Conservation (phyloP, 53 echinoderm and acorn worm genomes). For the Henricia sp. region DNA sequence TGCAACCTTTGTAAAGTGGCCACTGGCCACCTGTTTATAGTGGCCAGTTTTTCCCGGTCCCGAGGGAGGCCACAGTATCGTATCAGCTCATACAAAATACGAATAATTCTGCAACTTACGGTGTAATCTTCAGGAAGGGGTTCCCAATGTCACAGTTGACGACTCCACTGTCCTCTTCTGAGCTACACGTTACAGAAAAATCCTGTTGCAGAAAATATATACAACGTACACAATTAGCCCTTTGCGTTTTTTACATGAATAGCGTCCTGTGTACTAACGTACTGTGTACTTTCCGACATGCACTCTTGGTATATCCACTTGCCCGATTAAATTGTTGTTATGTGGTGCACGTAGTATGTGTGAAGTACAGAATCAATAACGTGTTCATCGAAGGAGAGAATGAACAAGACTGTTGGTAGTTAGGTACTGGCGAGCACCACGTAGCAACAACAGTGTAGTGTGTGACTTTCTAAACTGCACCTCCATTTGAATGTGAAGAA, state of each 20-base stretch:
- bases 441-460: too few species aligned
- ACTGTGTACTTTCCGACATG: not conserved
- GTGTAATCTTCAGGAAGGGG: constrained; percentile 72
- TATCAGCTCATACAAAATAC: not conserved
- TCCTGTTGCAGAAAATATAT: constrained; percentile 51
- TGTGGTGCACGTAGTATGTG: too few species aligned
- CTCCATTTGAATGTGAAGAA: too few species aligned
- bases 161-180: constrained; percentile 45
- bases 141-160: constrained; percentile 88
- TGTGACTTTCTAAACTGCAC: too few species aligned
- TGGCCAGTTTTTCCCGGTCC: not conserved
- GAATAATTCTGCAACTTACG: constrained; percentile 47
- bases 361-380: too few species aligned
- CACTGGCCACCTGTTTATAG: too few species aligned
- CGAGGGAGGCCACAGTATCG: not conserved
- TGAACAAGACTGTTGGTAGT: too few species aligned
- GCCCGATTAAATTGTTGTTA: too few species aligned
- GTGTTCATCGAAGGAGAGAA: not conserved
- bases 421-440: too few species aligned
- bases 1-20: too few species aligned
- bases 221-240: not conserved
- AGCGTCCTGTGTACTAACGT: not conserved
- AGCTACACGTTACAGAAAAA: constrained; percentile 71
- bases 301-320: too few species aligned
- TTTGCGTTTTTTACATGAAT: not conserved